These are phyloP conservation scores for Trachurus trachurus DNA, from an alignment of 2,797 vertebrate species.

Conservation along the genomic window DNA sequence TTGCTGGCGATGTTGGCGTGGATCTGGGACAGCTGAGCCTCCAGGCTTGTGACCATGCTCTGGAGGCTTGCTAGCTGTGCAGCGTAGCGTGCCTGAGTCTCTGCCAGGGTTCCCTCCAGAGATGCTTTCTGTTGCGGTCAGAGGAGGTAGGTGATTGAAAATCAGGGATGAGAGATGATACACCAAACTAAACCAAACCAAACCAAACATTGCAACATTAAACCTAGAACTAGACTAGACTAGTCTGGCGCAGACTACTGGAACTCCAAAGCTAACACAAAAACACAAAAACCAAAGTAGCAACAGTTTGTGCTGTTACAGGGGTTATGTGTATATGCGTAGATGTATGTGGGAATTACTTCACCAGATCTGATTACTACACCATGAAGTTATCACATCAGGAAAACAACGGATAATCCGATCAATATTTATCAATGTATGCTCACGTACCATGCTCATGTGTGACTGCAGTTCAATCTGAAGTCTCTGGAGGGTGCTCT, in stretches of 20 bases:
- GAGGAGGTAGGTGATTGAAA: background rate
- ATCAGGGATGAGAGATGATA: background rate
- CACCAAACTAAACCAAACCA: no score
- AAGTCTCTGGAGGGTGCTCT: conserved; percentile 78
- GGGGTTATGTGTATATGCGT: no score
- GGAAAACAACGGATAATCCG: no score
- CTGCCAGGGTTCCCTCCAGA: conserved; percentile 78
- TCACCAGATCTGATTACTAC: no score
- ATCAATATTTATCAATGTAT: background rate
- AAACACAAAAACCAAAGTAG: no score
- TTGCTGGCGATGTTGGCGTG: conserved; percentile 86
- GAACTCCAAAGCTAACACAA: no score
- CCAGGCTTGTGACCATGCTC: conserved; percentile 86
- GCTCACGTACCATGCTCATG: conserved; percentile 77
- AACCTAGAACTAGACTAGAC: no score
- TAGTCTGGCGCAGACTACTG: no score
- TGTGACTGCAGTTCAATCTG: conserved; percentile 84
- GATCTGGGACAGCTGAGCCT: conserved; percentile 89
- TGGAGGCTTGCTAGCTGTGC: conserved; percentile 79
- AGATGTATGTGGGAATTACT: no score
- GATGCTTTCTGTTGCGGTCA: conserved; percentile 77
- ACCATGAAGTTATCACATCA: no score
- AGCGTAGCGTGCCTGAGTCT: conserved; percentile 77
- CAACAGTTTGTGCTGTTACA: no score
- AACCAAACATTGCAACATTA: background rate